Evolutionary conservation across 1,140 invertebrate genomes (phyloP), one percentile per base, ranked within the genome.

Genomic region (Drosophila saltans): DNA sequence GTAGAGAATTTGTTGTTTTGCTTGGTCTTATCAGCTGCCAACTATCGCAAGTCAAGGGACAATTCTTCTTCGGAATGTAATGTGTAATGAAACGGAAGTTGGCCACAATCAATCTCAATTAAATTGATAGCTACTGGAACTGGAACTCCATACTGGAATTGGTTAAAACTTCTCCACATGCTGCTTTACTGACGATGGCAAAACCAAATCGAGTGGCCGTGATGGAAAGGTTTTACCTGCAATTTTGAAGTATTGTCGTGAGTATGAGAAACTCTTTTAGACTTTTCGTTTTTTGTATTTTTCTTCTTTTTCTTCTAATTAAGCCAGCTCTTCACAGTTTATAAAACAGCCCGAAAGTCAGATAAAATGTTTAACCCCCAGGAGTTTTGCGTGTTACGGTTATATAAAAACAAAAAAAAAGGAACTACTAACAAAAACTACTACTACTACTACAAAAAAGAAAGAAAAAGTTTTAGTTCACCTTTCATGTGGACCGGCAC

Each of bases 41-140:
- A 71, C 80, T 83, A 82, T 82, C 75, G 72, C 71, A 48, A 43
- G 39, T 41, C 26, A 40, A 43, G 36, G 63, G 69, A 56, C 69
- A 59, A 72, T 67, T 72, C 78, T 86, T 86, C 78, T 75, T 67
- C 59, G 78, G 78, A 78, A 78, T 86, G 82, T 67, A 78, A 69
- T 74, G 58, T 66, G 71, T 69, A 77, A 62, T 77, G 75, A 59
- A 85, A 86, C 82, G 82, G 82, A 85, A 85, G 81, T 85, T 64
- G 82, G 41, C 66, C 62, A 72, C 82, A 74, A 85, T 85, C 81
- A 85, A 85, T 85, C 81, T 85, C 82, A 85, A 85, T 85, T 85
- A 85, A 85, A 85, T 70, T 85, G 81, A 84, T 80, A 66, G 81
- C 78, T 77, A 74, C 62, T 55, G 70, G 30, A 70, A 59, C 57